Conservation (phyloP, 2,888 invertebrate genomes). For the Dione vanillae region DNA sequence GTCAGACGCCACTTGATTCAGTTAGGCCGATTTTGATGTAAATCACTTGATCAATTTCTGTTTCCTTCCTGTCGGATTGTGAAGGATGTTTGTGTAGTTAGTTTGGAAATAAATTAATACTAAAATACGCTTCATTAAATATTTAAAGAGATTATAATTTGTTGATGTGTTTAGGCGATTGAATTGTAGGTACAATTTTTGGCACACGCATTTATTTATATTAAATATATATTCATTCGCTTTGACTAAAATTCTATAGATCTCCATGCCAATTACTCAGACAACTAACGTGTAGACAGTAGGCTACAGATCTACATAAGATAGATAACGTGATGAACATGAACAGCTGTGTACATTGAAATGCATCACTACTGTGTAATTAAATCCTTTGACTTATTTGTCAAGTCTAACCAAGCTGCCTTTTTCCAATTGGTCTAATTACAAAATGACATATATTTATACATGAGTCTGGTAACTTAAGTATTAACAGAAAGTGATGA, state of each 20-base stretch:
- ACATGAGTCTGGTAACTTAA: neutral
- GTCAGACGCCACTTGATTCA: slow-evolving; percentile 53
- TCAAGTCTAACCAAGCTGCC: neutral
- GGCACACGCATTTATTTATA: neutral
- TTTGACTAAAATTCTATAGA: neutral
- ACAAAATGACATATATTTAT: neutral
- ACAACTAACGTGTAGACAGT: neutral
- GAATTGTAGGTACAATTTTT: neutral
- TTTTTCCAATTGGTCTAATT: neutral
- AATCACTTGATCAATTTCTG: slow-evolving; percentile 50
- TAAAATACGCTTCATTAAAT: neutral
- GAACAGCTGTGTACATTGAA: neutral
- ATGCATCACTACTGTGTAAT: neutral
- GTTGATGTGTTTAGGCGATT: neutral
- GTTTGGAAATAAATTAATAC: neutral
- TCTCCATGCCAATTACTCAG: neutral
- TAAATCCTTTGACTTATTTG: slow-evolving; percentile 1
- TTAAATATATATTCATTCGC: neutral
- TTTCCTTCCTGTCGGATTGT: slow-evolving; percentile 35
- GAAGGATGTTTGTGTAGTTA: neutral
- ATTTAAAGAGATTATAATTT: neutral
- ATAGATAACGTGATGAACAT: neutral
- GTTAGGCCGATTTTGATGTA: slow-evolving; percentile 58
- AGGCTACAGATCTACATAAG: neutral
- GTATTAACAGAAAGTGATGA: neutral